Evolutionary conservation across 2,888 invertebrate genomes (phyloP), one percentile per base, ranked within the genome.

Genomic region (Apomyelois bistriatella): DNA sequence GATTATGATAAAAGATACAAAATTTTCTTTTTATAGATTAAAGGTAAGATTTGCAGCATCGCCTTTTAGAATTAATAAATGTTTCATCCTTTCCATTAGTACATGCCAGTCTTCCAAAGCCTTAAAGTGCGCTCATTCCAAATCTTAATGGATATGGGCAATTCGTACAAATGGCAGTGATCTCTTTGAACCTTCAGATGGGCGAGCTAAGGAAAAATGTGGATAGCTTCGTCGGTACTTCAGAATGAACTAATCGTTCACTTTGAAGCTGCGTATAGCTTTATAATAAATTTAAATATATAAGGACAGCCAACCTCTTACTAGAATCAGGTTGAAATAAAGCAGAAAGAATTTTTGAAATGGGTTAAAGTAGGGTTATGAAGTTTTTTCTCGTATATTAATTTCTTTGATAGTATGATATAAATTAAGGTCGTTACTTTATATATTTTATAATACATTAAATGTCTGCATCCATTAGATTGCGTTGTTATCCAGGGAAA

Each of bases 81-180:
- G 32, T 46, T 46, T 46, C 15, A 46, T 32, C 32, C 16, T 13
- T 30, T 46, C 46, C 46, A 46, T 46, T 46, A 46, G 32, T 46
- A 12, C 32, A 13, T 13, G 46, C 46, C 46, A 46, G 32, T 32
- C 46, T 32, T 30, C 13, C 46, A 46, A 32, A 46, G 46, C 32
- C 38, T 38, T 49, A 48, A 48, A 48, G 48, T 38, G 36, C 36
- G 36, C 36, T 36, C 48, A 28, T 15, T 38, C 38, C 38, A 30
- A 22, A 49, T 22, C 38, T 49, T 49, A 49, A 49, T 49, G 48
- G 38, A 49, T 49, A 49, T 38, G 48, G 38, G 30, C 48, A 49
- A 37, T 49, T 49, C 38, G 37, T 38, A 15, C 38, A 28, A 48
- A 48, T 22, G 22, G 22, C 48, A 12, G 48, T n/a, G n/a, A 48